Percentiles rank a stretch among this genome's conserved stretches.
These are phyloP conservation scores for Pogonocherus hispidulus DNA, from an alignment of 2,888 invertebrate genomes.

Conservation along the genomic window DNA sequence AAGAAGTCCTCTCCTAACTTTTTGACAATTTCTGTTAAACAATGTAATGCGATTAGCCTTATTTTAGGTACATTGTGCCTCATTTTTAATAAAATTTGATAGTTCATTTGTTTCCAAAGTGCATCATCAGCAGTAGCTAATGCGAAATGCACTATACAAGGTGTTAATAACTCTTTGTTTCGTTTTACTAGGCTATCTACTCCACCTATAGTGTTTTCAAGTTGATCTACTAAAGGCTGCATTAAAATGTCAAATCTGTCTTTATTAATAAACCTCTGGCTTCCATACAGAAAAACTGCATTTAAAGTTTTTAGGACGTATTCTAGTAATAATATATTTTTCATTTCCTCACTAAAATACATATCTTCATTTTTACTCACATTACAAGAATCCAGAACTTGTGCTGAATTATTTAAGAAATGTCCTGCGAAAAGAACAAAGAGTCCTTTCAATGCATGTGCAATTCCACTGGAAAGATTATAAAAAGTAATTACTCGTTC, in stretches of 20 bases:
- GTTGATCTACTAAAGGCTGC: slow-evolving; percentile 90
- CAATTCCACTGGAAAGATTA: slow-evolving; percentile 82
- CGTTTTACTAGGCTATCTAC: slow-evolving; percentile 74
- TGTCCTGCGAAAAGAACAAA: slow-evolving; percentile 93
- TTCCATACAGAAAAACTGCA: slow-evolving; percentile 86
- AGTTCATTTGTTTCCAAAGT: slow-evolving; percentile 91
- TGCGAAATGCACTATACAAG: slow-evolving; percentile 86
- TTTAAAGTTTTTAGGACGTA: slow-evolving; percentile 83
- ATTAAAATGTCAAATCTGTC: slow-evolving; percentile 88
- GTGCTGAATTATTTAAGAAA: slow-evolving; percentile 85
- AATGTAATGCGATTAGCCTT: slow-evolving; percentile 79
- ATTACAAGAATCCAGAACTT: slow-evolving; percentile 80
- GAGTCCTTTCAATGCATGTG: slow-evolving; percentile 86
- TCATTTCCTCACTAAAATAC: slow-evolving; percentile 71
- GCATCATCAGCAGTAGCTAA: slow-evolving; percentile 88
- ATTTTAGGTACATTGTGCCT: slow-evolving; percentile 82
- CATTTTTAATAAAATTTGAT: slow-evolving; percentile 90
- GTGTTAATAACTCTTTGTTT: slow-evolving; percentile 76
- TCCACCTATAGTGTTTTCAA: slow-evolving; percentile 82
- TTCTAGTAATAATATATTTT: slow-evolving; percentile 76
- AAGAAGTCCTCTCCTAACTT: slow-evolving; percentile 92
- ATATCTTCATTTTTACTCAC: slow-evolving; percentile 71
- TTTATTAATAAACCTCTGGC: slow-evolving; percentile 85
- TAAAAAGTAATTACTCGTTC: slow-evolving; percentile 87
- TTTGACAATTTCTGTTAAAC: slow-evolving; percentile 83